phyloP scores from a whole-genome alignment of 1,140 invertebrate genomes.

The Formica exsecta region DNA sequence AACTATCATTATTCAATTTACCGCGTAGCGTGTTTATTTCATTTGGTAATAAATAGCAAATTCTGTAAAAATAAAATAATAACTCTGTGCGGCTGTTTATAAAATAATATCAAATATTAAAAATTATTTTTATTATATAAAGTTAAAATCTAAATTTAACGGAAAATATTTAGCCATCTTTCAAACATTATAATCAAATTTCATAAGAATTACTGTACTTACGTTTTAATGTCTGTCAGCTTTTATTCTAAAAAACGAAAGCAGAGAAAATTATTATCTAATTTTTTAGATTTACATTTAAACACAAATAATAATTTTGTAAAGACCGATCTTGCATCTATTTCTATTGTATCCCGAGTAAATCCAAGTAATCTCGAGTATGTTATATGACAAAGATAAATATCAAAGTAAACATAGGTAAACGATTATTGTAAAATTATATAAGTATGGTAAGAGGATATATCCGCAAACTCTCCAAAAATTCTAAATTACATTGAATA shows the following conservation, averaged over 20 bases:
- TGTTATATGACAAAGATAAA: neutral
- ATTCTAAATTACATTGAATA: conserved; percentile 54
- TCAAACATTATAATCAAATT: neutral
- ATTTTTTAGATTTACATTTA: no score
- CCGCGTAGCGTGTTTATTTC: neutral
- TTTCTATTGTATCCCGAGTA: neutral
- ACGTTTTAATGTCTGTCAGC: neutral
- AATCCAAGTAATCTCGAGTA: neutral
- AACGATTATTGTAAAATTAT: neutral
- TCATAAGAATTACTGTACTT: neutral
- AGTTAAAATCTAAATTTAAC: neutral
- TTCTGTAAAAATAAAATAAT: neutral
- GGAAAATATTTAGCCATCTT: neutral
- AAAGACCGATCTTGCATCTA: neutral
- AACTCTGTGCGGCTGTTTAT: neutral
- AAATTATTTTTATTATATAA: neutral
- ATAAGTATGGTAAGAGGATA: conserved; percentile 39
- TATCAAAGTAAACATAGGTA: neutral
- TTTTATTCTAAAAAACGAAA: neutral
- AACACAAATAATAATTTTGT: no score
- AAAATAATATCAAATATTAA: neutral
- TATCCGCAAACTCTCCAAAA: conserved; percentile 43
- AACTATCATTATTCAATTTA: conserved; percentile 32
- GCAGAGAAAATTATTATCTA: no score
- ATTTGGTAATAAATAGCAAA: neutral